Conservation (phyloP, 53 echinoderm and acorn worm genomes). For the Antedon mediterranea region DNA sequence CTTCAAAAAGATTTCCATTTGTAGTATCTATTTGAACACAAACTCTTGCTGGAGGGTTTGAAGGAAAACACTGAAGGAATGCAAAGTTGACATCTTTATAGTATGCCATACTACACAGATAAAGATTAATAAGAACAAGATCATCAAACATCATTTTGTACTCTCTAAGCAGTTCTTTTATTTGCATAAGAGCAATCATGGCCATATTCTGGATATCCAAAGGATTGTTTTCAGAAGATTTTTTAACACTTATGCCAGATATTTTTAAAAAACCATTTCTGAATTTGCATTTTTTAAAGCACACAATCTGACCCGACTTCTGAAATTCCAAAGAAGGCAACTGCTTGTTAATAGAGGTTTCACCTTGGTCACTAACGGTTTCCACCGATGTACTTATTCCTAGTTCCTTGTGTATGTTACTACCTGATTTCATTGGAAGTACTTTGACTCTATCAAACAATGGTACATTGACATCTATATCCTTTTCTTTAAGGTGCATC, state of each 20-base stretch:
- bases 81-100: constrained; percentile 57
- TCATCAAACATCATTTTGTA: constrained; percentile 37
- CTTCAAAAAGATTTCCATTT: constrained; percentile 19
- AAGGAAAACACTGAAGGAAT: constrained; percentile 43
- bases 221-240: neutral
- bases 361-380: too few species aligned
- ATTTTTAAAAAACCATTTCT: neutral
- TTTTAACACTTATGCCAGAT: neutral
- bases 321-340: neutral
- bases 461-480: constrained; percentile 12
- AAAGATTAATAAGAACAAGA: constrained; percentile 54
- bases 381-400: neutral
- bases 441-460: constrained; percentile 13
- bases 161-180: constrained; percentile 22
- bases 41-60: constrained; percentile 81
- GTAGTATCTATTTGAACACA: constrained; percentile 47
- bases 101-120: constrained; percentile 53
- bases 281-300: neutral
- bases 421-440: constrained; percentile 38
- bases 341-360: too few species aligned
- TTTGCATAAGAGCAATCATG: neutral
- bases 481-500: constrained; percentile 71
- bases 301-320: neutral
- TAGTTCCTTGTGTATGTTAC: constrained; percentile 26
- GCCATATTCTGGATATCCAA: neutral